phyloP scores from a whole-genome alignment of 2,888 invertebrate genomes.

The Brenthis ino region DNA sequence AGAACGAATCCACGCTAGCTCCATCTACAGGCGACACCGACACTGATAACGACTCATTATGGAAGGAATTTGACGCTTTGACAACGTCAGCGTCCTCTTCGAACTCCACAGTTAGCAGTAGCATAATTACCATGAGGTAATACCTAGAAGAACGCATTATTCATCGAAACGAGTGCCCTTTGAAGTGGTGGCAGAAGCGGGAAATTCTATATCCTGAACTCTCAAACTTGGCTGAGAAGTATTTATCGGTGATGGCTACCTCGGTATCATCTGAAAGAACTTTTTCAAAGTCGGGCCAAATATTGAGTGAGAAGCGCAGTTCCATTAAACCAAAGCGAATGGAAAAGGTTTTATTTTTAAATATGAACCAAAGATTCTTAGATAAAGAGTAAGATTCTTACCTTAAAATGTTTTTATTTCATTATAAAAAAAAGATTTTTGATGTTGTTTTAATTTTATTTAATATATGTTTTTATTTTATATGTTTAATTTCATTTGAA shows the following conservation, averaged over 20 bases:
- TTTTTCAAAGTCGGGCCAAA: conserved; percentile 43
- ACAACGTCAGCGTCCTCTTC: conserved; percentile 37
- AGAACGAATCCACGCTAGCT: conserved; percentile 37
- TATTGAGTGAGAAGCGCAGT: conserved; percentile 44
- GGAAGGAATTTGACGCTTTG: conserved; percentile 41
- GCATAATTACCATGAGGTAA: conserved; percentile 41
- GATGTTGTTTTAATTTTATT: too few relatives aligned
- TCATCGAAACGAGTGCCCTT: conserved; percentile 44
- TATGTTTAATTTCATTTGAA: neutral
- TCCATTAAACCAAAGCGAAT: conserved; percentile 40
- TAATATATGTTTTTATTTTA: conserved; percentile 20
- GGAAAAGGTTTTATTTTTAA: conserved; percentile 46
- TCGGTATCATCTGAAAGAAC: conserved; percentile 43
- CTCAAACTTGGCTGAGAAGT: conserved; percentile 36
- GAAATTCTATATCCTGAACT: conserved; percentile 43
- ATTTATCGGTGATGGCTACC: conserved; percentile 41
- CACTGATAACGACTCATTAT: conserved; percentile 34
- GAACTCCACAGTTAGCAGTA: conserved; percentile 40
- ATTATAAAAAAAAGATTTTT: too few relatives aligned
- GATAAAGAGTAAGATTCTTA: too few relatives aligned
- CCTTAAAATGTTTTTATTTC: too few relatives aligned
- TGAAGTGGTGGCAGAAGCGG: conserved; percentile 43
- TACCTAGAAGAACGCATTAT: conserved; percentile 43
- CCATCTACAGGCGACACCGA: conserved; percentile 36
- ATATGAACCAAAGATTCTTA: conserved; percentile 43